Conservation (phyloP, 2,888 invertebrate species). For the Itoplectis maculator region DNA sequence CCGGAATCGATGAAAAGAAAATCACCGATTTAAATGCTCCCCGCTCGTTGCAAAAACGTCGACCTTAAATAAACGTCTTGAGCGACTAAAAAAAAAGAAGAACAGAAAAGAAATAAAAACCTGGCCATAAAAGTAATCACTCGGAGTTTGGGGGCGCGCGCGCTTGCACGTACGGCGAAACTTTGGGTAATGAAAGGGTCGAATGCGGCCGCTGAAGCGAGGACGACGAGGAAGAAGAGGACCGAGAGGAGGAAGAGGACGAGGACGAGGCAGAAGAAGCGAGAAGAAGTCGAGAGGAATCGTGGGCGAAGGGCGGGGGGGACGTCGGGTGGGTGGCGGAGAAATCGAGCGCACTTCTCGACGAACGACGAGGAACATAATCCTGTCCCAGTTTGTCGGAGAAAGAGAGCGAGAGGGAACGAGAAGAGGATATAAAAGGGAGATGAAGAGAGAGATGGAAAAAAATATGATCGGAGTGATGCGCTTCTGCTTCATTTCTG, state of each 20-base stretch:
- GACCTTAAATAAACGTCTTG: slow-evolving; percentile 31
- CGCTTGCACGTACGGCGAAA: slow-evolving; percentile 74
- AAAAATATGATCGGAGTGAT: slow-evolving; percentile 40
- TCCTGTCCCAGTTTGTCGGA: slow-evolving; percentile 54
- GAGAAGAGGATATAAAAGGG: background rate
- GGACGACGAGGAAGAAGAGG: slow-evolving; percentile 13
- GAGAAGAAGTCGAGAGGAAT: slow-evolving; percentile 44
- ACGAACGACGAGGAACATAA: slow-evolving; percentile 30
- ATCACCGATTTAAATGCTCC: background rate
- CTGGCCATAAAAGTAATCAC: slow-evolving; percentile 55
- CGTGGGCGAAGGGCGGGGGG: slow-evolving; percentile 34
- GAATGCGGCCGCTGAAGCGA: slow-evolving; percentile 64
- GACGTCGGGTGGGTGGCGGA: slow-evolving; percentile 30
- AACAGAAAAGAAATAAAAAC: background rate
- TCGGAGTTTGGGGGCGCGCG: slow-evolving; percentile 60
- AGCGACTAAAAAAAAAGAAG: slow-evolving; percentile 32
- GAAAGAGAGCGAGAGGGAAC: slow-evolving; percentile 23
- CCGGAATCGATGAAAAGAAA: slow-evolving; percentile 15
- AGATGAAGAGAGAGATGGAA: slow-evolving; percentile 31
- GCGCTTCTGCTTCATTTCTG: slow-evolving; percentile 63
- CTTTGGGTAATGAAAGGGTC: slow-evolving; percentile 73
- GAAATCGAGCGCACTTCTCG: slow-evolving; percentile 36
- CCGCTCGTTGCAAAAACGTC: slow-evolving; percentile 32
- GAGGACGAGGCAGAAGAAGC: slow-evolving; percentile 45
- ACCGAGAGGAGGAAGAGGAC: slow-evolving; percentile 51